Conservation (phyloP, 2,797 vertebrate species). For the Cuculus canorus region DNA sequence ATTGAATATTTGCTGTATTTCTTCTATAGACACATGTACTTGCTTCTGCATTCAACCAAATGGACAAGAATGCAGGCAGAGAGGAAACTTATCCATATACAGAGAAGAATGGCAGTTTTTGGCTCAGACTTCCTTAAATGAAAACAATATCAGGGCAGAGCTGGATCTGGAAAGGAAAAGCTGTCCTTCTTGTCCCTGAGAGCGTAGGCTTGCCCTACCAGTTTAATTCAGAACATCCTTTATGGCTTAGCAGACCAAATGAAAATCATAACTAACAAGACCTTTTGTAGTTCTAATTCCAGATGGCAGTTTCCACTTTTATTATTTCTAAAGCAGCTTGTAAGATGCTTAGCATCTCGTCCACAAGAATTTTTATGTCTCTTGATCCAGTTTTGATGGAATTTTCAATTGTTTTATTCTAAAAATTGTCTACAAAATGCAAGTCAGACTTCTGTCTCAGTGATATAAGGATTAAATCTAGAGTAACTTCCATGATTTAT, state of each 20-base stretch:
- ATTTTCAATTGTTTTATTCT: not conserved
- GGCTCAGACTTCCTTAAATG: not conserved
- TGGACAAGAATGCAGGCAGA: not conserved
- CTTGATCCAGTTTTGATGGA: not conserved
- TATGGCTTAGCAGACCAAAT: conserved; percentile 1
- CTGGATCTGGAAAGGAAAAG: not conserved
- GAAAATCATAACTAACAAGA: conserved; percentile 9
- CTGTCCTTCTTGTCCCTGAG: not conserved
- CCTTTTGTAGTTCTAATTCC: conserved; percentile 1
- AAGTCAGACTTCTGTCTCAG: not conserved
- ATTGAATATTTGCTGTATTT: not conserved
- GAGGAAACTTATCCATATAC: rapidly evolving
- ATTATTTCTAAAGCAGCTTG: not conserved
- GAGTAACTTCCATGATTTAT: not conserved
- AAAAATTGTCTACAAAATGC: not conserved
- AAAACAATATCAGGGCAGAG: not conserved
- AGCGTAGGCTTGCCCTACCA: not conserved
- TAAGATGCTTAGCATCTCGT: not conserved
- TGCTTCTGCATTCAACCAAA: not conserved
- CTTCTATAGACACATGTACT: not conserved
- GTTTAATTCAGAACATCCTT: not conserved
- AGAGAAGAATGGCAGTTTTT: not conserved
- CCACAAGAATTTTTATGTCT: not conserved
- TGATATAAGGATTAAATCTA: not conserved
- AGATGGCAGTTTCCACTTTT: not conserved